Percentiles rank a stretch among this genome's conserved stretches.
Conservation (phyloP, 1,140 invertebrate species). For the Drosophila pseudoananassae region DNA sequence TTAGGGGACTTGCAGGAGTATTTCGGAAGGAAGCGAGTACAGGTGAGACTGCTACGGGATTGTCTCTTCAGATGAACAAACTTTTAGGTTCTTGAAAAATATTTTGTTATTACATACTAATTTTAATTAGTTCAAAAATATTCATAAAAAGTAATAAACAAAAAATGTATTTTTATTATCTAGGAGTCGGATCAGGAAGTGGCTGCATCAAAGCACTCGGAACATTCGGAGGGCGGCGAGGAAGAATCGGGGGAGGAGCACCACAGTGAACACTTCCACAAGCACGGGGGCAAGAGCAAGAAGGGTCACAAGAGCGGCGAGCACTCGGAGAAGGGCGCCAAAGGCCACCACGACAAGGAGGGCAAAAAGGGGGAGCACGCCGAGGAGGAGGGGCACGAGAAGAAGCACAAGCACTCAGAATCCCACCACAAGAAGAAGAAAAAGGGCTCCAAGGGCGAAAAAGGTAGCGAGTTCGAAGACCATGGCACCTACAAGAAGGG, state of each 20-base stretch:
- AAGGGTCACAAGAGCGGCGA: slow-evolving; percentile 78
- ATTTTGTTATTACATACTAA: neutral
- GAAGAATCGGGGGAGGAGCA: slow-evolving; percentile 86
- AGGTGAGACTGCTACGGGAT: neutral
- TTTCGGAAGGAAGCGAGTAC: slow-evolving; percentile 9
- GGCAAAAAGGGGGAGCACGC: slow-evolving; percentile 89
- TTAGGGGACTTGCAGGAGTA: slow-evolving; percentile 46
- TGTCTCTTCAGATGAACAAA: too few species aligned
- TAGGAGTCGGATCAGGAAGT: slow-evolving; percentile 62
- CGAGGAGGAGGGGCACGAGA: slow-evolving; percentile 90
- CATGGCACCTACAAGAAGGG: slow-evolving; percentile 90
- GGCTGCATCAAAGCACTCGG: slow-evolving; percentile 76
- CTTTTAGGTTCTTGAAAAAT: too few species aligned
- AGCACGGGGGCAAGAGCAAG: slow-evolving; percentile 86
- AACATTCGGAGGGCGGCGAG: slow-evolving; percentile 77
- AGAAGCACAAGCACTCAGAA: slow-evolving; percentile 90
- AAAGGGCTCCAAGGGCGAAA: slow-evolving; percentile 90
- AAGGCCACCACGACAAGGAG: slow-evolving; percentile 90
- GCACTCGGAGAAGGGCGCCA: slow-evolving; percentile 84
- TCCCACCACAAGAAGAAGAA: slow-evolving; percentile 90
- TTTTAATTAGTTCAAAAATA: neutral
- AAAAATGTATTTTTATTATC: neutral
- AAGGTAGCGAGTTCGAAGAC: slow-evolving; percentile 87
- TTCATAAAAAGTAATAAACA: too few species aligned
- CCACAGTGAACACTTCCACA: slow-evolving; percentile 86